Percentiles rank a stretch among this genome's conserved stretches.
Evolutionary conservation across 2,113 vertebrate genomes (phyloP).

Genomic region (Syngnathoides biaculeatus): DNA sequence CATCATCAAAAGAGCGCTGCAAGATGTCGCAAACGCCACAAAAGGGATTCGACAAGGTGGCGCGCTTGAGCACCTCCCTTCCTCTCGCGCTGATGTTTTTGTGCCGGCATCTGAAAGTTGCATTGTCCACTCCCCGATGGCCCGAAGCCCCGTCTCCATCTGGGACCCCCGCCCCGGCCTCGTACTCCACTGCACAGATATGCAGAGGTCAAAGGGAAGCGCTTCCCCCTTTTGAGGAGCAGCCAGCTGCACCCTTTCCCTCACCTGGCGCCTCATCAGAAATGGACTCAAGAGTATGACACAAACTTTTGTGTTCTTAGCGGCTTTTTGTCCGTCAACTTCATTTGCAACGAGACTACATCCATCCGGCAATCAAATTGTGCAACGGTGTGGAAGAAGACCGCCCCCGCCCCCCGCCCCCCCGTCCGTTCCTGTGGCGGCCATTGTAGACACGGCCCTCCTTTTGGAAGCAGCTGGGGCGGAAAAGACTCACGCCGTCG

Average conservation of each 20-base stretch:
- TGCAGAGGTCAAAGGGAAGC: slow-evolving; percentile 38
- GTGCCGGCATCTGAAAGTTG: slow-evolving; percentile 58
- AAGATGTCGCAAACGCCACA: slow-evolving; percentile 1
- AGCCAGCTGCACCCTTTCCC: slow-evolving; percentile 55
- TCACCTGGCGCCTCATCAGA: slow-evolving; percentile 53
- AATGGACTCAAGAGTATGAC: slow-evolving; percentile 17
- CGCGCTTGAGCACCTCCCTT: slow-evolving; percentile 57
- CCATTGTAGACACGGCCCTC: slow-evolving; percentile 62
- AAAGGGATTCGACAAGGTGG: slow-evolving; percentile 33
- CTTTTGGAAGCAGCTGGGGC: slow-evolving; percentile 63
- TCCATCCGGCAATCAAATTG: slow-evolving; percentile 11
- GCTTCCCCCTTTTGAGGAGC: slow-evolving; percentile 47
- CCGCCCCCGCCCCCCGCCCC: slow-evolving; percentile 28
- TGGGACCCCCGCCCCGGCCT: neutral
- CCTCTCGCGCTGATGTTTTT: slow-evolving; percentile 49
- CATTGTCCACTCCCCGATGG: slow-evolving; percentile 49
- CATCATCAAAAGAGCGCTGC: no score
- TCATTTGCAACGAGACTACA: slow-evolving; percentile 4
- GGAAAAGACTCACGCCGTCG: slow-evolving; percentile 53
- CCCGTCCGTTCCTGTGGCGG: slow-evolving; percentile 51
- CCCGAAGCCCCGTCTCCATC: slow-evolving; percentile 21
- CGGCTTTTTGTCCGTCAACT: neutral
- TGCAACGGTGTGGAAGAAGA: slow-evolving; percentile 55
- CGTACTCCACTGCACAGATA: slow-evolving; percentile 12
- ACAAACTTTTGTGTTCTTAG: slow-evolving; percentile 1